Evolutionary conservation across 2,888 invertebrate genomes (phyloP).

Genomic region (Merodon equestris): DNA sequence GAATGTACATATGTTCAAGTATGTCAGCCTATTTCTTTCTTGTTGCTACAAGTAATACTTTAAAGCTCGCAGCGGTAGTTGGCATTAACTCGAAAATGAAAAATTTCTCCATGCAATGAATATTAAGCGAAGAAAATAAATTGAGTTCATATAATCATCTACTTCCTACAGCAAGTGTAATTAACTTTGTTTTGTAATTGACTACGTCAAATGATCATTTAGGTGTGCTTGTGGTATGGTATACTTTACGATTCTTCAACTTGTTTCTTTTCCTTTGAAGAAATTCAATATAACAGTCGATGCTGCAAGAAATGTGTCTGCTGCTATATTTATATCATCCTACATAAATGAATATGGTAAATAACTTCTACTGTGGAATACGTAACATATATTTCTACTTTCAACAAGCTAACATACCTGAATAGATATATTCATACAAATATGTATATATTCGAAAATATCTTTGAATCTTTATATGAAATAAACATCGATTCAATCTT

Average conservation of each 20-base stretch:
- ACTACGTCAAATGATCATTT: conserved; percentile 58
- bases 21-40: conserved; percentile 25
- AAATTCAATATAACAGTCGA: conserved; percentile 52
- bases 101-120: conserved; percentile 64
- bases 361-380: no score
- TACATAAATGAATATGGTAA: no score
- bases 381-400: no score
- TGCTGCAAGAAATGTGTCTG: conserved; percentile 10
- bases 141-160: conserved; percentile 62
- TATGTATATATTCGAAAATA: no score
- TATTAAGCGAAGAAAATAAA: conserved; percentile 66
- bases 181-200: conserved; percentile 45
- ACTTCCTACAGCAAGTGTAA: conserved; percentile 48
- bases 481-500: no score
- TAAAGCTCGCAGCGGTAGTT: conserved; percentile 50
- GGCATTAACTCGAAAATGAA: conserved; percentile 66
- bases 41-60: background rate
- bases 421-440: no score
- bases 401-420: no score
- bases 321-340: no score
- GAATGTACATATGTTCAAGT: background rate
- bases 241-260: conserved; percentile 48
- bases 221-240: conserved; percentile 56
- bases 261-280: conserved; percentile 1
- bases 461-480: no score